Evolutionary conservation across 2,113 vertebrate species (phyloP).

Genomic region (Ictalurus furcatus): DNA sequence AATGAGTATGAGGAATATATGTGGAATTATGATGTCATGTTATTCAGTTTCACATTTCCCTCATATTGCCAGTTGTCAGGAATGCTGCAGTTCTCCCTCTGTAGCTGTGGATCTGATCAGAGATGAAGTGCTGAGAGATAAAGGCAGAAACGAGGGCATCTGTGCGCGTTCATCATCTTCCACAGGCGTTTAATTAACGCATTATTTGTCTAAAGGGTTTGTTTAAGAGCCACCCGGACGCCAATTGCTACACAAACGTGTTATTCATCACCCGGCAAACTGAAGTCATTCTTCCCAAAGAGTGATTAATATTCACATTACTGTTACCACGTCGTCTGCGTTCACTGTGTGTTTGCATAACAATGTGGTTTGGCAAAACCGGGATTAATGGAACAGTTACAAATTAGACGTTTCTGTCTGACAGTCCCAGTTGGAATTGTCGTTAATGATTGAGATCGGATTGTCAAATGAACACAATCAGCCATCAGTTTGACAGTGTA

Average conservation of each 20-base stretch:
- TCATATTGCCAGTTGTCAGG: not conserved
- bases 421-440: not conserved
- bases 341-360: not conserved
- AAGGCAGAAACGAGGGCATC: not conserved
- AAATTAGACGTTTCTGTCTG: not conserved
- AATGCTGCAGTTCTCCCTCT: not conserved
- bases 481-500: not conserved
- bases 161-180: not conserved
- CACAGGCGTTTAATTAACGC: not conserved
- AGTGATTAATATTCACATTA: not conserved
- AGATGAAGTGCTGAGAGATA: too few relatives aligned
- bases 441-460: not conserved
- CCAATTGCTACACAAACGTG: not conserved
- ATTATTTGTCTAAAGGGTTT: conserved; percentile 23
- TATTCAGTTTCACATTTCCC: not conserved
- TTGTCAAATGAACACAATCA: not conserved
- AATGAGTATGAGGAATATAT: not conserved
- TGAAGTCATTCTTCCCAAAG: conserved; percentile 7
- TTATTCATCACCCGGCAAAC: conserved; percentile 22
- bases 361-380: not conserved
- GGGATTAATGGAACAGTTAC: not conserved
- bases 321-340: not conserved
- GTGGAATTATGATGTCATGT: not conserved
- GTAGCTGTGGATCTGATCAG: not conserved
- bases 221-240: conserved; percentile 19